Base-by-base conservation (phyloP, 1,140 invertebrate genomes). In the Drosophila orosa region DNA sequence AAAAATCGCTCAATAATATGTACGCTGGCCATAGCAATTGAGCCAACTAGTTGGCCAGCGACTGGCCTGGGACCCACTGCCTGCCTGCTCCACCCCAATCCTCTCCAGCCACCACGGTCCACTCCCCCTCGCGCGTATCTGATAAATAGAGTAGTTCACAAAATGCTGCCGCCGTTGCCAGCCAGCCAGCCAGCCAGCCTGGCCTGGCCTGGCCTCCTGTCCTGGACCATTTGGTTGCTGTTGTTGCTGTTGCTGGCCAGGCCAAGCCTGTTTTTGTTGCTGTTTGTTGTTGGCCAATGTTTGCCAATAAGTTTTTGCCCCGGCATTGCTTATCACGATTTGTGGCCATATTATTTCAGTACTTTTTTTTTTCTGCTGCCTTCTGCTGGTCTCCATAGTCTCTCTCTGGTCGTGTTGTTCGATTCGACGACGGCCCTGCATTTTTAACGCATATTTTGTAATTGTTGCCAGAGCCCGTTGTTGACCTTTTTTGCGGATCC, bases 81-180 rank as follows among this genome's bases (percentile, higher is more conserved):
- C 58, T 25, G 35, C 35, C 24, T 39, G 19, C 61, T n/a, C 61
- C 17, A n/a, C 22, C 60, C 37, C 66, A 48, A 29, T n/a, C 35
- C 35, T 24, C 25, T 5, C 12, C 37, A 40, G 17, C 37, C 27
- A 24, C 25, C 19, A 17, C 47, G 22, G 24, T 33, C 37, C 39
- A 54, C 63, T 54, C 65, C 63, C 65, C 66, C 42, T 71, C 68
- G 56, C 56, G 63, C 47, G 67, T 80, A 89, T 89, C 84, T 90
- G 84, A 89, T 89, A 89, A 89, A 89, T 89, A 89, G 84, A 89
- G 84, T 89, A 85, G 84, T 90, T 90, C 85, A 89, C 85, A 89
- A 89, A 89, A 89, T 89, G 84, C 85, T 89, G 85, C 75, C 79
- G 76, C 69, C 59, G 74, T 68, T 62, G 75, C 65, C 48, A 50